Base-by-base conservation (phyloP, 1,140 invertebrate genomes). In the Calliopsis andreniformis region DNA sequence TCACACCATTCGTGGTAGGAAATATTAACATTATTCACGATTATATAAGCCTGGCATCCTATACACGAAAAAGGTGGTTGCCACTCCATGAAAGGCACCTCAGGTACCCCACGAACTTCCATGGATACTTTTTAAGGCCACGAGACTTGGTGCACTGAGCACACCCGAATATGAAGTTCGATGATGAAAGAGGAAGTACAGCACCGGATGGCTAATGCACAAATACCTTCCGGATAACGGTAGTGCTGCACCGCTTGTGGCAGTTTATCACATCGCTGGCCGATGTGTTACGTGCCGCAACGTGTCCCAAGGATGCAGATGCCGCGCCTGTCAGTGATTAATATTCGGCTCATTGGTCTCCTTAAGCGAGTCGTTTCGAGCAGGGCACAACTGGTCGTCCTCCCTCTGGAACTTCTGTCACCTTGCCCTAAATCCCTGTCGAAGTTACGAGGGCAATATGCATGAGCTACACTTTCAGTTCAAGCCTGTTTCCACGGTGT, bases 141-240 rank as follows among this genome's bases (percentile, higher is more conserved):
- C 10, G 35, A 3, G 35, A 32, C 6, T n/a, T 2, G 14, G n/a
- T 10, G 8, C 6, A n/a, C 2, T 39, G 7, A n/a, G 25, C 3
- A 42, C 39, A 66, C 20, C 35, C 55, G 55, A 58, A 58, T 59
- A 67, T 20, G 42, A 77, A 63, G 35, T 23, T 35, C 23, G 16
- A 39, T 28, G 45, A 78, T 59, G 77, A 66, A 59, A 56, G 51
- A 76, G 55, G 71, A 63, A 49, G 32, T 43, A 45, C 39, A 18
- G 64, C 18, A 70, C 76, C 70, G 76, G 76, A 79, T 67, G 77
- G 66, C 55, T 79, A 76, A 71, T 66, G 67, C 75, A 76, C 51
- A 59, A 85, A 80, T 68, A 45, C 43, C 81, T 89, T 89, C 88
- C 89, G 87, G 87, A 82, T 91, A 91, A 91, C 90, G 89, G 90